Conservation (phyloP, 2,113 vertebrate species). For the Gnathonemus longibarbis region DNA sequence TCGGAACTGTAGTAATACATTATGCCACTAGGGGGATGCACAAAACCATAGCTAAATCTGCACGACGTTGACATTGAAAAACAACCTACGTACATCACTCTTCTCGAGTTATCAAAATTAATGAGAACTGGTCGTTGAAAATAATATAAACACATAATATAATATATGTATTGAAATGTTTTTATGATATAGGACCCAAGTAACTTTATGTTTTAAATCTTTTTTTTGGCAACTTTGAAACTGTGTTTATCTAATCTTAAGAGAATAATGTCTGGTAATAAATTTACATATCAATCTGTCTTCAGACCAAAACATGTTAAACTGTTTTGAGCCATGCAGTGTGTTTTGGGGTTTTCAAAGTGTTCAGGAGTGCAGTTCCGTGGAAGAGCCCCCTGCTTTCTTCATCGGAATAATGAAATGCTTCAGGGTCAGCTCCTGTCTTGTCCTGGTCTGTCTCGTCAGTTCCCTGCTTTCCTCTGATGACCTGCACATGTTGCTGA, state of each 20-base stretch:
- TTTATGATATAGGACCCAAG: too few relatives aligned
- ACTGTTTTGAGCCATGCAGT: neutral
- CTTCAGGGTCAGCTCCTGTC: too few relatives aligned
- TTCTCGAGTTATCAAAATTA: too few relatives aligned
- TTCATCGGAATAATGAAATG: neutral
- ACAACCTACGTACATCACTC: too few relatives aligned
- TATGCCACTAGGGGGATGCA: neutral
- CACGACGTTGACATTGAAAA: neutral
- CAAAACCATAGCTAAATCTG: neutral
- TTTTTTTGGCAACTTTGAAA: neutral
- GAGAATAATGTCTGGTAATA: neutral
- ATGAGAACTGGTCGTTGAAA: too few relatives aligned
- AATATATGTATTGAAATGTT: neutral
- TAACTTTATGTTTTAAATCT: too few relatives aligned
- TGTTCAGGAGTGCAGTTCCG: neutral
- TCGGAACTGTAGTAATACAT: neutral
- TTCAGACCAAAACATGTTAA: neutral
- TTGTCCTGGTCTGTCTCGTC: too few relatives aligned
- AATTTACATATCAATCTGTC: neutral
- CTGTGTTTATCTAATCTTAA: neutral
- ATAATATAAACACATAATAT: neutral
- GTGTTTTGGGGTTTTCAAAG: neutral
- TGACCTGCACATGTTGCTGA: too few relatives aligned
- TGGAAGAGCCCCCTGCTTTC: neutral
- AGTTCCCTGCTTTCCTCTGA: too few relatives aligned